Conservation (phyloP, 1,140 invertebrate species). For the Nasonia longicornis region DNA sequence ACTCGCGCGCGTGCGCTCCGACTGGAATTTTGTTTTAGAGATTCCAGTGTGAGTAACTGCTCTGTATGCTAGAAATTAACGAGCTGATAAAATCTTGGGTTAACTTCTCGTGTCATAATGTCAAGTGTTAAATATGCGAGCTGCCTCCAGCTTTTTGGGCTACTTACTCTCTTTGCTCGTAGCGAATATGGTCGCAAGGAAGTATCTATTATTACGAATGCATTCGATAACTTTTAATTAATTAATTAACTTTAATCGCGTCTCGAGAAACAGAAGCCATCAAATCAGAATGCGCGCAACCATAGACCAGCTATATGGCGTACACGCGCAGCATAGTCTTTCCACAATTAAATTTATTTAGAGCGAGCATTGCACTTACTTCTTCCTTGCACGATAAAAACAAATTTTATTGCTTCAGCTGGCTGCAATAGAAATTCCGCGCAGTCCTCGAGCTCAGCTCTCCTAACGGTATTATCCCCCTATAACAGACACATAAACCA, state of each 20-base stretch:
- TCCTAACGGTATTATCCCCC: constrained; percentile 34
- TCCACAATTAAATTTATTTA: constrained; percentile 42
- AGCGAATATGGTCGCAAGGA: background rate
- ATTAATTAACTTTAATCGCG: no score
- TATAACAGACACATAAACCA: constrained; percentile 34
- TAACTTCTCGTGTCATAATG: background rate
- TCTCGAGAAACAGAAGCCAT: no score
- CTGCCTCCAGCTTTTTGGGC: background rate
- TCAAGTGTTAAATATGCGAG: background rate
- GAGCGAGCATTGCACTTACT: constrained; percentile 20
- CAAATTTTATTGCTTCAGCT: constrained; percentile 37
- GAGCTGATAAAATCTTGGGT: background rate
- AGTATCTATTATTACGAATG: no score
- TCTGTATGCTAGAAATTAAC: background rate
- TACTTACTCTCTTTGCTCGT: background rate
- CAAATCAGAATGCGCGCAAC: no score
- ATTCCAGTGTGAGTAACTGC: background rate
- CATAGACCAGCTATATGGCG: no score
- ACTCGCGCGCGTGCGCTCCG: background rate
- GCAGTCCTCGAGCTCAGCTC: constrained; percentile 12
- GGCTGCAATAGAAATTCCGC: constrained; percentile 32
- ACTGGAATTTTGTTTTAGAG: constrained; percentile 3
- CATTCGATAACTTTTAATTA: no score
- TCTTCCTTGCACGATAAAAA: constrained; percentile 32
- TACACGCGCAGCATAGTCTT: background rate